Conservation (phyloP, 2,113 vertebrate genomes). For the Ammodytes dubius region DNA sequence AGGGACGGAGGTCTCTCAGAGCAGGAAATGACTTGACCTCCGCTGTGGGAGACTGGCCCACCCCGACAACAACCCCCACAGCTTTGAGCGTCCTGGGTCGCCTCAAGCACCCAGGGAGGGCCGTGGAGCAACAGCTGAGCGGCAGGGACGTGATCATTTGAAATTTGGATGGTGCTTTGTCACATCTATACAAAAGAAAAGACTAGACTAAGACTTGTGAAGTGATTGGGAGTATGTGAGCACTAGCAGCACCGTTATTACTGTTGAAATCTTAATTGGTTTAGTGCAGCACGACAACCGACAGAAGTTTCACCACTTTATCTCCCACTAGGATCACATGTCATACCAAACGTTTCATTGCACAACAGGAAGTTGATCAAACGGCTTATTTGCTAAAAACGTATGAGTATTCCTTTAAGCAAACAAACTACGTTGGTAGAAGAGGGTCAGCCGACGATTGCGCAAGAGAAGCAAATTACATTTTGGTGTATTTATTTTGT, state of each 20-base stretch:
- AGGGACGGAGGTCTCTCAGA: constrained; percentile 82
- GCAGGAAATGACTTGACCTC: constrained; percentile 88
- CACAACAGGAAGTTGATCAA: constrained; percentile 53
- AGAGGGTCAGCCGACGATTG: constrained; percentile 28
- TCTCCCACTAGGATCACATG: constrained; percentile 5
- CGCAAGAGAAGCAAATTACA: constrained; percentile 11
- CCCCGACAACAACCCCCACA: constrained; percentile 76
- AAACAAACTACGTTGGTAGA: constrained; percentile 42
- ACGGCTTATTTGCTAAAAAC: constrained; percentile 51
- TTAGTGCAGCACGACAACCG: not conserved
- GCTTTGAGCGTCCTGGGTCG: constrained; percentile 75
- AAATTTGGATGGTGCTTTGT: not conserved
- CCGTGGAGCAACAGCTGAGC: constrained; percentile 26
- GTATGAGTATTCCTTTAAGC: constrained; percentile 58
- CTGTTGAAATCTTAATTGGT: constrained; percentile 3
- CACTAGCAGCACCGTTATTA: not conserved
- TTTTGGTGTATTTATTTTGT: constrained; percentile 44
- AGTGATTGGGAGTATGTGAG: not conserved
- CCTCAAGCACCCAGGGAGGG: constrained; percentile 66
- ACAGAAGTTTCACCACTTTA: not conserved
- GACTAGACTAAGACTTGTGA: not conserved
- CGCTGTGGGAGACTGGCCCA: constrained; percentile 79
- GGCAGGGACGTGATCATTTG: constrained; percentile 4
- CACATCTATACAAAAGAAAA: not conserved
- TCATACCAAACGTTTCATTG: constrained; percentile 30